These are phyloP conservation scores for Schizopygopsis malacanthus DNA, from an alignment of 2,797 vertebrate species.

Conservation along the genomic window DNA sequence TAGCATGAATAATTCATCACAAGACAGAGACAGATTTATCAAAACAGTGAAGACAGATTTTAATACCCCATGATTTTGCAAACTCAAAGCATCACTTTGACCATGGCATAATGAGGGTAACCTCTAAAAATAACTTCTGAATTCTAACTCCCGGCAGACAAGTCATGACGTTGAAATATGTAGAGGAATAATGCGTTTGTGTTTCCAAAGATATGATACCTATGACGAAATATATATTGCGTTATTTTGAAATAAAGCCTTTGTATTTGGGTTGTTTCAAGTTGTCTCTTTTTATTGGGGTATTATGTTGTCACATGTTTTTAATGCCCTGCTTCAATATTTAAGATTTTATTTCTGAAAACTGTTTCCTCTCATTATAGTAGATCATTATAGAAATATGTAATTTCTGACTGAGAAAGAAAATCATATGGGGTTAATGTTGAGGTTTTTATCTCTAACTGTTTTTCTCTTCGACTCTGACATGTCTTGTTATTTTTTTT, in stretches of 20 bases:
- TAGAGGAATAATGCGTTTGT: background rate
- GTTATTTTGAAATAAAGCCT: background rate
- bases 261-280: background rate
- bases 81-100: constrained; percentile 55
- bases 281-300: background rate
- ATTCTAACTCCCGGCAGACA: background rate
- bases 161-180: constrained; percentile 22
- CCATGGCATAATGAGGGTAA: constrained; percentile 53
- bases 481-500: constrained; percentile 12
- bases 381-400: no score
- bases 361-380: background rate
- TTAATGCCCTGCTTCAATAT: background rate
- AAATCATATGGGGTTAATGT: background rate
- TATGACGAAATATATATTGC: background rate
- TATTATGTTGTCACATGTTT: background rate
- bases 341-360: background rate
- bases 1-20: constrained; percentile 59
- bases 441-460: background rate
- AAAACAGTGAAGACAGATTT: constrained; percentile 53
- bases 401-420: background rate
- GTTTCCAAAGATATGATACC: background rate
- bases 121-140: constrained; percentile 41
- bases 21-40: constrained; percentile 57
- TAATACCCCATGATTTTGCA: constrained; percentile 48
- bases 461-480: background rate